Conservation (phyloP, 1,140 invertebrate species). For the Leptopilina clavipes region DNA sequence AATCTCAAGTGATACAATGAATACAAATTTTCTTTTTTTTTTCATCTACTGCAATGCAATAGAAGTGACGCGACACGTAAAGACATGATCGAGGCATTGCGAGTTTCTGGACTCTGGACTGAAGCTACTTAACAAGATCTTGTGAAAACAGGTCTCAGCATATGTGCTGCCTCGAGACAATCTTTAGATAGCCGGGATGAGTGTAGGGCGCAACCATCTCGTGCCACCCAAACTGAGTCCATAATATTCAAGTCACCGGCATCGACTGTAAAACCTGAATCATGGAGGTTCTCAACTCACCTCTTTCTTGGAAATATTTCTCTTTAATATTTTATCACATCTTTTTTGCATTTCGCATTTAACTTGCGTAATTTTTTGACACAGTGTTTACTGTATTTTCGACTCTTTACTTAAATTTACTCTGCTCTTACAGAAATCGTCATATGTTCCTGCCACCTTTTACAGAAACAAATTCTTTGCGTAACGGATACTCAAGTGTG, state of each 20-base stretch:
- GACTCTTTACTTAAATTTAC: constrained; percentile 45
- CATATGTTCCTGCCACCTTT: background rate
- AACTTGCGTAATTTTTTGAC: constrained; percentile 53
- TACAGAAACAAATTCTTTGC: constrained; percentile 13
- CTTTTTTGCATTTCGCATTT: constrained; percentile 11
- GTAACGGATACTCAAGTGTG: background rate
- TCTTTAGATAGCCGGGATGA: constrained; percentile 55
- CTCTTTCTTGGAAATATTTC: background rate
- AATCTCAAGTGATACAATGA: background rate
- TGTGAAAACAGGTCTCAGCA: constrained; percentile 52
- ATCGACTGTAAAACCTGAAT: constrained; percentile 71
- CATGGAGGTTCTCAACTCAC: constrained; percentile 69
- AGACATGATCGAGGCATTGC: background rate
- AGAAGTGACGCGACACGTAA: no score
- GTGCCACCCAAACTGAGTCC: constrained; percentile 62
- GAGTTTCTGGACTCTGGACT: constrained; percentile 34
- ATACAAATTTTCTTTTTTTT: background rate
- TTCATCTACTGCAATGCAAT: background rate
- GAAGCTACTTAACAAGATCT: constrained; percentile 47
- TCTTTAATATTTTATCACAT: constrained; percentile 39
- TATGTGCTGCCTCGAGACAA: constrained; percentile 44
- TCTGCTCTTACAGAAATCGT: background rate
- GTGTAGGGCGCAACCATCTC: constrained; percentile 66
- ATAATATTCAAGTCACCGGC: constrained; percentile 38
- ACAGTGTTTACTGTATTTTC: constrained; percentile 60